phyloP scores from a whole-genome alignment of 2,113 vertebrate genomes.

The Xenotilapia caudafasciata region DNA sequence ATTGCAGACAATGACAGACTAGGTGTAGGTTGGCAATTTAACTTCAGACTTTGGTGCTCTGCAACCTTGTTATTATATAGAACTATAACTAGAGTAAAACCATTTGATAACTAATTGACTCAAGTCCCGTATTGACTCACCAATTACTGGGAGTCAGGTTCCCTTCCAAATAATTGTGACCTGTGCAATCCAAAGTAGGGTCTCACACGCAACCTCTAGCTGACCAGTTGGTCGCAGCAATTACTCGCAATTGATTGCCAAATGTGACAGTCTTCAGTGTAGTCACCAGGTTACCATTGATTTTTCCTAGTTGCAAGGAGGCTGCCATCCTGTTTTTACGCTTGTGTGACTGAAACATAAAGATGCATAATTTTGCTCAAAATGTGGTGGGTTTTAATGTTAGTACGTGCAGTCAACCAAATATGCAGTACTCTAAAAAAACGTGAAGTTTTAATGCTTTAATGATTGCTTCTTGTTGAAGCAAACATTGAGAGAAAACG shows the following conservation, averaged over 20 bases:
- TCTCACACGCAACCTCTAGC: background rate
- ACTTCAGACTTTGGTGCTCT: background rate
- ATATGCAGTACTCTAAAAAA: background rate
- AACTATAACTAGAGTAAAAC: background rate
- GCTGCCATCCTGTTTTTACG: background rate
- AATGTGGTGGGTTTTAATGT: background rate
- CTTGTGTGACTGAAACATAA: background rate
- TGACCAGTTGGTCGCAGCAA: accelerated
- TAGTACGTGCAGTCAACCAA: background rate
- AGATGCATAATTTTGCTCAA: background rate
- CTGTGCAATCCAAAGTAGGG: background rate
- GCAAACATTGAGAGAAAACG: background rate
- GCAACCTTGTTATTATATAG: background rate
- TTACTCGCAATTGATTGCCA: background rate
- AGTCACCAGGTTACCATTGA: accelerated
- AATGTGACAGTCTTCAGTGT: background rate
- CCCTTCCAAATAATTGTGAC: background rate
- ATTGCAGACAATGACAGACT: background rate
- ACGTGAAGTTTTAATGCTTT: background rate
- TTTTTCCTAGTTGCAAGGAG: background rate
- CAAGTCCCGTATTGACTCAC: accelerated
- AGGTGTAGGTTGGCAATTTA: accelerated
- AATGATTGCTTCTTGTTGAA: background rate
- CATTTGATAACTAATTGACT: background rate
- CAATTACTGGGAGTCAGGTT: accelerated